Conservation (phyloP, 2,888 invertebrate species). For the Lepidonotus clava region DNA sequence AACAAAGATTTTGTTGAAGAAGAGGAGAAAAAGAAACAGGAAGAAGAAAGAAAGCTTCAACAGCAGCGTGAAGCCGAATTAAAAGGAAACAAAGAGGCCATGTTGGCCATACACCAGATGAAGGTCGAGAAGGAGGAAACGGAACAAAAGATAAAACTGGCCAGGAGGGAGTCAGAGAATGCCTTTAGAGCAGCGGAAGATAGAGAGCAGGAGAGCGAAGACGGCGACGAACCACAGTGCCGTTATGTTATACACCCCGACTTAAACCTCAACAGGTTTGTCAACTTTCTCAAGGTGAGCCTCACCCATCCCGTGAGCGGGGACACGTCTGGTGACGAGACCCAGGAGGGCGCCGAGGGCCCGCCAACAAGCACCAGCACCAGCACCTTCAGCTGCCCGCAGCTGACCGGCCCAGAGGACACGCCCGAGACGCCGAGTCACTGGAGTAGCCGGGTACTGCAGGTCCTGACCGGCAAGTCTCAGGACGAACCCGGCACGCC, state of each 20-base stretch:
- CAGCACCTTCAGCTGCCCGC: too few relatives aligned
- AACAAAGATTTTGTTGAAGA: slow-evolving; percentile 28
- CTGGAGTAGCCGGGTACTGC: too few relatives aligned
- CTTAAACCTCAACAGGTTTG: slow-evolving; percentile 6
- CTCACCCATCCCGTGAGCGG: too few relatives aligned
- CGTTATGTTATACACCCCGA: neutral
- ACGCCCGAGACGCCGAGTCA: too few relatives aligned
- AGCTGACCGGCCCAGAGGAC: too few relatives aligned
- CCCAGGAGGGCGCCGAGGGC: too few relatives aligned
- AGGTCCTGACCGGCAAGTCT: too few relatives aligned
- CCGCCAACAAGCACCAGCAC: too few relatives aligned
- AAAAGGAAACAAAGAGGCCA: slow-evolving; percentile 9
- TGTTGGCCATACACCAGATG: neutral
- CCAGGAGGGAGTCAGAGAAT: neutral
- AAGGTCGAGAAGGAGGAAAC: neutral
- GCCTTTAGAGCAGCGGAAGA: neutral
- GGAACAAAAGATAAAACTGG: neutral
- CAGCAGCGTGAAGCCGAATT: neutral
- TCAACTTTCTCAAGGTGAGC: neutral
- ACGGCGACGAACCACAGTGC: neutral
- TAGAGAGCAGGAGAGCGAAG: neutral
- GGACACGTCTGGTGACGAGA: too few relatives aligned
- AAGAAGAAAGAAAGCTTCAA: neutral
- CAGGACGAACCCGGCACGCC: too few relatives aligned
- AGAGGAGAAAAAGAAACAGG: neutral